These are phyloP conservation scores for Eudasyphora cyanicolor DNA, from an alignment of 2,888 invertebrate genomes.

Conservation along the genomic window DNA sequence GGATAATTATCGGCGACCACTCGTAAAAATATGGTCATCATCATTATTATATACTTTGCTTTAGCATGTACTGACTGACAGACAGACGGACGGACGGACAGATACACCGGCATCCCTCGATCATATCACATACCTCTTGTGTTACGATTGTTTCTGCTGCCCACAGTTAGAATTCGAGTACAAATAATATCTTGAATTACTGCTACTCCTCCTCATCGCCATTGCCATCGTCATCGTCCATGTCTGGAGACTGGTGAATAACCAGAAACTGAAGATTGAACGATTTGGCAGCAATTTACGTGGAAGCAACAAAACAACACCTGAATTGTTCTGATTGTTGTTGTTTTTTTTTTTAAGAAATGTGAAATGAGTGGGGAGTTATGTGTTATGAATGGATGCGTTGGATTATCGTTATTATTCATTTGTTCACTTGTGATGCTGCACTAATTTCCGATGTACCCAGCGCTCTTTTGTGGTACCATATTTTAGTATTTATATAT, in stretches of 20 bases:
- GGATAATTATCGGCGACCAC: neutral
- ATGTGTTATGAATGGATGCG: neutral
- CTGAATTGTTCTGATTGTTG: conserved; percentile 19
- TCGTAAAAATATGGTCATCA: conserved; percentile 11
- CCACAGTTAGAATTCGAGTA: neutral
- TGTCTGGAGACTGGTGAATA: neutral
- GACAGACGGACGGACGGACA: neutral
- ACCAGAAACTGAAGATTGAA: neutral
- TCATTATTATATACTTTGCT: neutral
- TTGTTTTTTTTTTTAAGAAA: neutral
- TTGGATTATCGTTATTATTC: neutral
- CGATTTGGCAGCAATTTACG: conserved; percentile 12
- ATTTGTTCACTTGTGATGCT: neutral
- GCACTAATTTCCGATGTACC: neutral
- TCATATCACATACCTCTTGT: too few relatives aligned
- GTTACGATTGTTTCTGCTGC: neutral
- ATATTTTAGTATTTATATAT: too few relatives aligned
- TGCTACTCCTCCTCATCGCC: neutral
- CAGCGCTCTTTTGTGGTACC: neutral
- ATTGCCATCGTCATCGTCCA: neutral
- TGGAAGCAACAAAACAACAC: conserved; percentile 6
- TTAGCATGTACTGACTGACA: neutral
- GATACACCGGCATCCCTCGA: neutral
- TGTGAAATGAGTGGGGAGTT: neutral
- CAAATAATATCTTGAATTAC: neutral